Conservation (phyloP, 2,888 invertebrate species). For the Pemphredon lugubris region DNA sequence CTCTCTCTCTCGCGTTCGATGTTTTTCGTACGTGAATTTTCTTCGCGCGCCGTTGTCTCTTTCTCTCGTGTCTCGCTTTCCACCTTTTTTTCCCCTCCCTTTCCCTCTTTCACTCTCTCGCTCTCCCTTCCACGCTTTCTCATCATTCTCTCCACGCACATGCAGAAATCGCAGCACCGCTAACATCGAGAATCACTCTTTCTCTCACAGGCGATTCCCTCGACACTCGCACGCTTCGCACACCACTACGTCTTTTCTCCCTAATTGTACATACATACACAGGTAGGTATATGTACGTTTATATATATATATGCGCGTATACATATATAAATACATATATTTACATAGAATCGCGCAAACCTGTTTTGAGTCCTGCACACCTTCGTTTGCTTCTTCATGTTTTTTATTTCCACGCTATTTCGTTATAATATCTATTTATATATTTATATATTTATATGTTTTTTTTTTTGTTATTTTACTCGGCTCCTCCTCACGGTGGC, state of each 20-base stretch:
- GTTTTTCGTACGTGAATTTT: too few relatives aligned
- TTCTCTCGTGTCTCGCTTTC: too few relatives aligned
- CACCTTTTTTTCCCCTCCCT: background rate
- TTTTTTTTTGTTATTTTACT: background rate
- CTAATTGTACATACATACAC: conserved; percentile 23
- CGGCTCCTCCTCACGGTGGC: background rate
- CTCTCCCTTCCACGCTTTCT: background rate
- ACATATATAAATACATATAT: conserved; percentile 55
- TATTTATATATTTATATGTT: conserved; percentile 44
- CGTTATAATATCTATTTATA: conserved; percentile 33
- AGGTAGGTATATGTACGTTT: conserved; percentile 36
- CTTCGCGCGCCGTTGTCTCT: too few relatives aligned
- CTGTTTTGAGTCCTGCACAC: conserved; percentile 1
- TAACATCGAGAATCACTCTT: background rate
- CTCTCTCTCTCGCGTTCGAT: too few relatives aligned
- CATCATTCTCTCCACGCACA: too few relatives aligned
- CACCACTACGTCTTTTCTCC: conserved; percentile 2
- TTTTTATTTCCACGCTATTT: conserved; percentile 7
- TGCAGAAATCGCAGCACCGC: background rate
- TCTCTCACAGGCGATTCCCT: too few relatives aligned
- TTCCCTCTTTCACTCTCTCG: too few relatives aligned
- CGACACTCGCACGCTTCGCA: conserved; percentile 14
- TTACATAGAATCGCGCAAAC: conserved; percentile 43
- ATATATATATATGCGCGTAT: conserved; percentile 29
- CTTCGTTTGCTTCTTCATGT: conserved; percentile 2